A percentile compares a stretch with the other conserved stretches of the same genome.
Conservation (phyloP, 2,888 invertebrate genomes). For the Watsonalla cultraria region DNA sequence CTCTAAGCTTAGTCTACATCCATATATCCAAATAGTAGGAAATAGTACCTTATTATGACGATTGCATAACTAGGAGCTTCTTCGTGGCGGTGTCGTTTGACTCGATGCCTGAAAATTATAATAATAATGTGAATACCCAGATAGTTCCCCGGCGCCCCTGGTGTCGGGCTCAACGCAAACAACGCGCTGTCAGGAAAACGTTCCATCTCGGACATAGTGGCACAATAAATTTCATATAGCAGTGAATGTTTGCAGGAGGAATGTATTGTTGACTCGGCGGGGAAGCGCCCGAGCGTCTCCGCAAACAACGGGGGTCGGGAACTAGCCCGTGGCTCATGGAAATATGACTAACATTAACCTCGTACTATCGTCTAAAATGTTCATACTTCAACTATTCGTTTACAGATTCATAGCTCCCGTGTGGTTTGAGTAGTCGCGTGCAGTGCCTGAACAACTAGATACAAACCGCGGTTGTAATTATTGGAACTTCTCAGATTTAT, state of each 20-base stretch:
- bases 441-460: no score
- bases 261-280: constrained; percentile 50
- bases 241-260: constrained; percentile 48
- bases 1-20: no score
- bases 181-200: constrained; percentile 22
- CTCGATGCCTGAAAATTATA: no score
- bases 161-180: constrained; percentile 8
- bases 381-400: no score
- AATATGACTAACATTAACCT: constrained; percentile 24
- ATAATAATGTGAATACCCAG: not conserved
- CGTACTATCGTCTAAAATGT: not conserved
- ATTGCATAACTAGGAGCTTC: no score
- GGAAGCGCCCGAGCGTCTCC: constrained; percentile 44
- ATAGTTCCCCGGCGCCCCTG: not conserved
- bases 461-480: no score
- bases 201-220: constrained; percentile 24
- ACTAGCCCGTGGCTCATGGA: constrained; percentile 22
- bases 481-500: no score
- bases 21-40: no score
- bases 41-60: no score
- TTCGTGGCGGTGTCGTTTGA: no score
- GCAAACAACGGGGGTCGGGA: constrained; percentile 37
- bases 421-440: no score
- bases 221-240: constrained; percentile 53
- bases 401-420: no score